A percentile compares a stretch with the other conserved stretches of the same genome.
phyloP scores from a whole-genome alignment of 2,113 vertebrate species.

The Trogon surrucura region DNA sequence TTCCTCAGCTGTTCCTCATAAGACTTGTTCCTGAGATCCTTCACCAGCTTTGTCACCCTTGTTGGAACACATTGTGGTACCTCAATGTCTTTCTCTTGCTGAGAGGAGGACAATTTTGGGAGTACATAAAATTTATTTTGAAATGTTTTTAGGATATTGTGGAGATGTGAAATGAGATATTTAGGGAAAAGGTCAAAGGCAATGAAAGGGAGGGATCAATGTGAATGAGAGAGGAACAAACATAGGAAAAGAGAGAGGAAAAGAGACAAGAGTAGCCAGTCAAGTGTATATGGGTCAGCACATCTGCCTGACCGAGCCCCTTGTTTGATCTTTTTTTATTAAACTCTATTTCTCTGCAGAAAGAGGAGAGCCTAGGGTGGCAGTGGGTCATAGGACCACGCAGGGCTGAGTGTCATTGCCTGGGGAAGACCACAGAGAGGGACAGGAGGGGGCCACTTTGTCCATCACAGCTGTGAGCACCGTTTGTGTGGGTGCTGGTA shows the following conservation, averaged over 20 bases:
- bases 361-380: not conserved
- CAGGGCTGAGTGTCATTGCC: not conserved
- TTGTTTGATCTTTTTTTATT: not conserved
- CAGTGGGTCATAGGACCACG: rapidly evolving
- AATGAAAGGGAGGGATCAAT: not conserved
- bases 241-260: not conserved
- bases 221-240: not conserved
- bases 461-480: rapidly evolving
- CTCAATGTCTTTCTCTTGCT: no score
- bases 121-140: not conserved
- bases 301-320: not conserved
- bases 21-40: no score
- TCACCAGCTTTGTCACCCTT: no score
- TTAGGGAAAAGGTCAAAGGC: not conserved
- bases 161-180: not conserved
- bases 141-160: not conserved
- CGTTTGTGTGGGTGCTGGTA: not conserved
- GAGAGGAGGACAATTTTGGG: not conserved
- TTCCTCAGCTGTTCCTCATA: no score
- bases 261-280: not conserved
- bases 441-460: not conserved
- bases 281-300: not conserved
- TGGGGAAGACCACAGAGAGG: not conserved
- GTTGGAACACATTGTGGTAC: no score
- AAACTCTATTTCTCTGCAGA: not conserved